A percentile compares a stretch with the other conserved stretches of the same genome.
These are phyloP conservation scores for Elephas maximus DNA, from an alignment of 2,113 vertebrate species.

Conservation along the genomic window DNA sequence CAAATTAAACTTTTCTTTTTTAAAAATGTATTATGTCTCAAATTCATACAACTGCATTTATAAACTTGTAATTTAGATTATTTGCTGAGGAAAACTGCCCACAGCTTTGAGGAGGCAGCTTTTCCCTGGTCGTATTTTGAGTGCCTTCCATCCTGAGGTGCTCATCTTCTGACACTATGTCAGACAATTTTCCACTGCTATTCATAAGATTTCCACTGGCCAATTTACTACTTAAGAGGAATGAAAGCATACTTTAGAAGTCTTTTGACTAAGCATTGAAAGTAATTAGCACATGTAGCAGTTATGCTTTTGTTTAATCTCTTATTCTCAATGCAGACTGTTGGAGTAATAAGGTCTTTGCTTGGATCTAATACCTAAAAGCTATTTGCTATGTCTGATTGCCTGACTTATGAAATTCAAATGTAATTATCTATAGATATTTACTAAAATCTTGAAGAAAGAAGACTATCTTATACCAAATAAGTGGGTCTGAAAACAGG, in stretches of 20 bases:
- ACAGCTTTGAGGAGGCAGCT: background rate
- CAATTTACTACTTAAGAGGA: constrained; percentile 46
- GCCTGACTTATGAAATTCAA: constrained; percentile 77
- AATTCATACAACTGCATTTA: constrained; percentile 46
- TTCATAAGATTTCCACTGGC: too few relatives aligned
- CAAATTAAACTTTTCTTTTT: constrained; percentile 30
- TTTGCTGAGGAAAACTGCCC: constrained; percentile 35
- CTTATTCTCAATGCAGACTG: constrained; percentile 31
- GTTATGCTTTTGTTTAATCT: constrained; percentile 15
- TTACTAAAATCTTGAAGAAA: constrained; percentile 70
- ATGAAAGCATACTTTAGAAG: constrained; percentile 19
- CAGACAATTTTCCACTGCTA: too few relatives aligned
- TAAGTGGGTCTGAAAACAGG: constrained; percentile 15
- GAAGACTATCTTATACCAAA: constrained; percentile 42
- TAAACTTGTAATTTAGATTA: constrained; percentile 56
- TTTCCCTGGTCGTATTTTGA: too few relatives aligned
- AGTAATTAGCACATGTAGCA: background rate
- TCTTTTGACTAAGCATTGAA: background rate
- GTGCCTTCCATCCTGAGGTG: too few relatives aligned
- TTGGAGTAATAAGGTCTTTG: constrained; percentile 4
- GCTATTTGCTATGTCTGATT: constrained; percentile 66
- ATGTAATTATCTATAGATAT: constrained; percentile 77
- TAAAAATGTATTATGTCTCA: constrained; percentile 39
- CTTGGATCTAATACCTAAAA: constrained; percentile 53
- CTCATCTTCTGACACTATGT: too few relatives aligned